These are phyloP conservation scores for Subacronicta megacephala DNA, from an alignment of 2,888 invertebrate genomes.

Conservation along the genomic window DNA sequence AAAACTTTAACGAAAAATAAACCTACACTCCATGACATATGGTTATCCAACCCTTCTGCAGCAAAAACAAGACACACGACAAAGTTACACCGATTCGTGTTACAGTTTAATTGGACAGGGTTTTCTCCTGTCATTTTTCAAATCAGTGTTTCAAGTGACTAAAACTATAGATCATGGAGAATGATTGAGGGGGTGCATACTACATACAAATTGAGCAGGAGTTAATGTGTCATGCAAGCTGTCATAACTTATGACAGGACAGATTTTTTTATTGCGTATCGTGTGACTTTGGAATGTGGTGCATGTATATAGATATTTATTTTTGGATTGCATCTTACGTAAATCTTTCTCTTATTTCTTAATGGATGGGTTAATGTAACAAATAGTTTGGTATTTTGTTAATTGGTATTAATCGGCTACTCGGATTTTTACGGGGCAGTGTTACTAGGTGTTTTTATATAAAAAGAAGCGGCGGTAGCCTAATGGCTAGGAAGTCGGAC, in stretches of 20 bases:
- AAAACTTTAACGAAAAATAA: constrained; percentile 6
- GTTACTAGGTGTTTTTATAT: no score
- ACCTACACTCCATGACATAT: constrained; percentile 11
- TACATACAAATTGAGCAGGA: constrained; percentile 72
- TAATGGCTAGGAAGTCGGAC: no score
- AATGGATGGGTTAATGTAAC: no score
- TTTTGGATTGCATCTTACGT: neutral
- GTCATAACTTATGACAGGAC: constrained; percentile 37
- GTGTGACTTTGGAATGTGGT: constrained; percentile 20
- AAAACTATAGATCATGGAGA: constrained; percentile 60
- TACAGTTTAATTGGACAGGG: constrained; percentile 82
- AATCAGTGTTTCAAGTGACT: constrained; percentile 50
- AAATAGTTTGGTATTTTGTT: no score
- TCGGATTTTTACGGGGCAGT: no score
- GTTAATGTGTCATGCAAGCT: constrained; percentile 36
- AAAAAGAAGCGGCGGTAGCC: no score
- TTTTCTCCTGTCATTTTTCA: constrained; percentile 76
- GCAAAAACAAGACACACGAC: constrained; percentile 42
- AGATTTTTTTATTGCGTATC: constrained; percentile 44
- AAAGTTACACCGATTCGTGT: constrained; percentile 68
- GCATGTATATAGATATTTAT: neutral
- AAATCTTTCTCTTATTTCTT: neutral
- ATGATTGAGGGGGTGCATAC: constrained; percentile 70
- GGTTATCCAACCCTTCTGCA: constrained; percentile 41
- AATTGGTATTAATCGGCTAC: no score